Evolutionary conservation across 2,797 vertebrate genomes (phyloP).

Genomic region (Ceryle rudis): DNA sequence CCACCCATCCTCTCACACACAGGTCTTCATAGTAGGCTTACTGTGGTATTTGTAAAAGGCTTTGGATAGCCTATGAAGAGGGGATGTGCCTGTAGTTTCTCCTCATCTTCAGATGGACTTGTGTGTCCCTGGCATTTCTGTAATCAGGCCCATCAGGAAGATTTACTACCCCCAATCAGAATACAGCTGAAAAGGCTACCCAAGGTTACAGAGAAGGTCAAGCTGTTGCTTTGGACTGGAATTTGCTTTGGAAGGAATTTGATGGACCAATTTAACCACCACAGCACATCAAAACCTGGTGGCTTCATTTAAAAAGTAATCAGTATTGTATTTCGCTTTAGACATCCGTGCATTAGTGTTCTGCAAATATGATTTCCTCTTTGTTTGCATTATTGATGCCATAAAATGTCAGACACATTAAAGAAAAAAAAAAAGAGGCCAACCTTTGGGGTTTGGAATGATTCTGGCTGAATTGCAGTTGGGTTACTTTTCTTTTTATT

Average conservation of each 20-base stretch:
- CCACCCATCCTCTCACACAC: neutral
- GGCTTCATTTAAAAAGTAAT: constrained; percentile 76
- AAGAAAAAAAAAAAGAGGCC: constrained; percentile 34
- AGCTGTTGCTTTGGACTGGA: constrained; percentile 36
- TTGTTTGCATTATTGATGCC: constrained; percentile 76
- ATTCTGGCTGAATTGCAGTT: constrained; percentile 62
- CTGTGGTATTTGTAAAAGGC: neutral
- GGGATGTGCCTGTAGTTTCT: neutral
- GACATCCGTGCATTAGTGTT: constrained; percentile 67
- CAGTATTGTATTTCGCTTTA: constrained; percentile 67
- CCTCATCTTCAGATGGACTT: neutral
- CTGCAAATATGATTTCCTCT: constrained; percentile 66
- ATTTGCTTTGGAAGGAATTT: constrained; percentile 63
- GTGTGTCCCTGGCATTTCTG: neutral
- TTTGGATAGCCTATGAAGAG: neutral
- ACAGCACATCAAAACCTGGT: constrained; percentile 63
- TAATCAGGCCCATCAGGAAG: neutral
- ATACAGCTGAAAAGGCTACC: constrained; percentile 43
- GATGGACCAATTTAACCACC: constrained; percentile 61
- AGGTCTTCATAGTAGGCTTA: neutral
- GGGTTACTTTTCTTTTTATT: constrained; percentile 58
- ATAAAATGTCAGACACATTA: constrained; percentile 74
- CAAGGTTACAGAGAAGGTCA: constrained; percentile 58
- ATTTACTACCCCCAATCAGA: constrained; percentile 24
- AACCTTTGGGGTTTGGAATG: constrained; percentile 60